Evolutionary conservation across 2,797 vertebrate species (phyloP), one percentile per base, ranked within the genome.

Genomic region (Antennarius maculatus): DNA sequence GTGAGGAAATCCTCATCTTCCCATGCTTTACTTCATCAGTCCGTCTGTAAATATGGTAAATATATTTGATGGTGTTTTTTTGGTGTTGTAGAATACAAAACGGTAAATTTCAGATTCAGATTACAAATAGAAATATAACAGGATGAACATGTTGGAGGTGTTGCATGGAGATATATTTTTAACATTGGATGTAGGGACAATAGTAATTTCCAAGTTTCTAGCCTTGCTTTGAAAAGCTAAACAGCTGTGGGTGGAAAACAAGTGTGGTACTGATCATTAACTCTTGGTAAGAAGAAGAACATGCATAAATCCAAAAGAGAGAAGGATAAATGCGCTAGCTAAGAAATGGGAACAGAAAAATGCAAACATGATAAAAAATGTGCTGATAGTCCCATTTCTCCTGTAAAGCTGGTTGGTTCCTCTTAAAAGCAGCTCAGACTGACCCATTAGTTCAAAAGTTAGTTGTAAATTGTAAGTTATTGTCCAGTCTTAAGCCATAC

Each of bases 391-490:
- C 9, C 5, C 37, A 60, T 61, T 69, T 66, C 54, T 18, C 34
- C 16, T 60, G 16, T 45, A 67, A 48, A 48, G 49, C 23, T 48
- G 61, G 56, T 69, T 65, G 69, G 49, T 76, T 61, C 43, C 39
- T 41, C 45, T 50, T 69, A 13, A 75, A 71, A 42, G 66, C 29
- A 48, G 45, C 15, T 8, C 62, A 79, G 42, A 34, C 14, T 67
- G 48, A 51, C 12, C 37, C 39, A 54, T 67, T 16, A 54, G 17
- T 29, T 42, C 27, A 52, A 51, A 61, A 28, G 28, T 15, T 18
- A 15, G 2, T 41, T 17, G 13, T n/a, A 47, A 54, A 15, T 39
- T 8, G 6, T 4, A 8, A 51, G 15, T 6, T 10, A 18, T 42
- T 27, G 18, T 42, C 57, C 7, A 43, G 31, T 58, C 11, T 50